Evolutionary conservation across 2,888 invertebrate species (phyloP).

Genomic region (Cephus nigrinus): DNA sequence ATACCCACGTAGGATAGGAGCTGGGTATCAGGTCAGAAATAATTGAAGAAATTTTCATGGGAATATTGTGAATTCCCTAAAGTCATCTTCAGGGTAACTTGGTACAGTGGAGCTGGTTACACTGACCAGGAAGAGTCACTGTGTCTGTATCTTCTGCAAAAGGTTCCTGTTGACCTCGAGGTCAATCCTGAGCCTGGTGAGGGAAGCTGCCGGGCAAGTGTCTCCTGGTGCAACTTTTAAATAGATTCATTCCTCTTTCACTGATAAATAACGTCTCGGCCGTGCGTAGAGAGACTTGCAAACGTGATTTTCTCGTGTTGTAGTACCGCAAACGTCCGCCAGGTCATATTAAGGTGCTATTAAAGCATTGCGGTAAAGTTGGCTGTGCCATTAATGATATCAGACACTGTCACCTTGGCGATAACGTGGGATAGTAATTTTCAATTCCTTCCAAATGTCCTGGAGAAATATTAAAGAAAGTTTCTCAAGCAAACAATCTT

Average conservation of each 20-base stretch:
- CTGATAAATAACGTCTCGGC: not conserved
- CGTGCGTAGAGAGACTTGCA: not conserved
- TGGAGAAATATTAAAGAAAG: not conserved
- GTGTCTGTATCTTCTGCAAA: not conserved
- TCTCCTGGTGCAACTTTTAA: slow-evolving; percentile 1
- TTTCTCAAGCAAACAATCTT: not conserved
- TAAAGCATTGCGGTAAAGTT: not conserved
- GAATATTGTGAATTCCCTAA: not conserved
- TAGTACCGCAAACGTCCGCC: not conserved
- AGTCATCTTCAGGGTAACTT: not conserved
- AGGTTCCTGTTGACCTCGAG: not conserved
- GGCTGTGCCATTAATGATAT: not conserved
- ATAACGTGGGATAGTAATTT: not conserved
- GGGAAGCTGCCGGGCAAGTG: not conserved
- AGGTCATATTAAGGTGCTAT: not conserved
- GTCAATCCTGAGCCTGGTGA: not conserved
- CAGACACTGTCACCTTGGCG: not conserved
- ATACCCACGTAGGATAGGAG: not conserved
- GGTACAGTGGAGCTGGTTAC: not conserved
- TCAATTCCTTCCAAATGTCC: not conserved
- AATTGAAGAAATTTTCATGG: not conserved
- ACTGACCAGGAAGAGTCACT: not conserved
- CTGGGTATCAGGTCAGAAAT: not conserved
- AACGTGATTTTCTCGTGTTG: not conserved
- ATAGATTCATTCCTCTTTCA: slow-evolving; percentile 2